Percentiles rank a stretch among this genome's conserved stretches.
Conservation (phyloP, 2,797 vertebrate genomes). For the Naso thynnoides region DNA sequence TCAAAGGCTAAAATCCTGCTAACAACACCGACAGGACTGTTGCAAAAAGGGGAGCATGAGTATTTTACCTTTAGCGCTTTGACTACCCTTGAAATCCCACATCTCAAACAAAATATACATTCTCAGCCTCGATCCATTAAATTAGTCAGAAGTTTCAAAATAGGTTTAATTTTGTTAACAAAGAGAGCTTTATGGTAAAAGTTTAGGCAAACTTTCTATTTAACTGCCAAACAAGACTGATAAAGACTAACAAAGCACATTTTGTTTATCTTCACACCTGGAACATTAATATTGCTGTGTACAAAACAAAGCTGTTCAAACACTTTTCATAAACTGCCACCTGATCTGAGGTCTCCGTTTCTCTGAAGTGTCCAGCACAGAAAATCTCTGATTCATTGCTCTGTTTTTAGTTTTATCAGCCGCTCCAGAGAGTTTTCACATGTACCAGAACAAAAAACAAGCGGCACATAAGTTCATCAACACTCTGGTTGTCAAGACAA, state of each 20-base stretch:
- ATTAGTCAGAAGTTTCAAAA: not conserved
- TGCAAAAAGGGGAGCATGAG: conserved; percentile 4
- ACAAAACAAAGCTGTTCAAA: conserved; percentile 23
- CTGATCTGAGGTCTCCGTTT: not conserved
- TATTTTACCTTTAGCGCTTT: not conserved
- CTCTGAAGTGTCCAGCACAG: not conserved
- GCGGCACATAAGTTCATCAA: conserved; percentile 70
- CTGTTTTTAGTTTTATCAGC: conserved; percentile 23
- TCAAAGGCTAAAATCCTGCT: conserved; percentile 10
- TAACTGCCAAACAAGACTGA: conserved; percentile 3
- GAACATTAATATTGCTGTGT: not conserved
- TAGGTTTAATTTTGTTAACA: conserved; percentile 4
- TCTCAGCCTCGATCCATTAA: not conserved
- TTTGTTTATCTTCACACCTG: conserved; percentile 14
- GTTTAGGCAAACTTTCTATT: not conserved
- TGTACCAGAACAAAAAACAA: conserved; percentile 18
- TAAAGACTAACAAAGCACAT: not conserved
- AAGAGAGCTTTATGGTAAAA: not conserved
- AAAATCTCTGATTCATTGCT: not conserved
- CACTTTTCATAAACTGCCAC: conserved; percentile 3
- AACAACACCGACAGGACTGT: conserved; percentile 11
- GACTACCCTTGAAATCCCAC: not conserved
- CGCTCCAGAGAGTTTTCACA: conserved; percentile 33
- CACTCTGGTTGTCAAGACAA: conserved; percentile 79
- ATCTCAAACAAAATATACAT: conserved; percentile 8